Evolutionary conservation across 2,113 vertebrate genomes (phyloP).

Genomic region (Rallus limicola): DNA sequence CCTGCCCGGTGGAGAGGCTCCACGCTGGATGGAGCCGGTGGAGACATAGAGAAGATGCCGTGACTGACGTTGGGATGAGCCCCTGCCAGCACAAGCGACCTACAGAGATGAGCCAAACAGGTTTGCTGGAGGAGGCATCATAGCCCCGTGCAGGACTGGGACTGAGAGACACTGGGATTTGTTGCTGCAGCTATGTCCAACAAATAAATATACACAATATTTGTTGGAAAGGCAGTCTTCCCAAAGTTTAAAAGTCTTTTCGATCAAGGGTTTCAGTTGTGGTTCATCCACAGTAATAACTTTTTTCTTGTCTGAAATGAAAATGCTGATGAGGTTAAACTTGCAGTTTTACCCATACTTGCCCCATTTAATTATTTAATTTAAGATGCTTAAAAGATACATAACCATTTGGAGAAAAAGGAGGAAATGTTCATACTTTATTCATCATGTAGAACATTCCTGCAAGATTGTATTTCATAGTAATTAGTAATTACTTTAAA

Average conservation of each 20-base stretch:
- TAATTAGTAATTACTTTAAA: not conserved
- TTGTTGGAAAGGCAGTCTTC: not conserved
- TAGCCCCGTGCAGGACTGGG: too few species aligned
- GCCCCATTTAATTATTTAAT: not conserved
- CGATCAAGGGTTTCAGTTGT: not conserved
- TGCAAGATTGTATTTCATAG: not conserved
- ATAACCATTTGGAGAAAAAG: not conserved
- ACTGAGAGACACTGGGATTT: too few species aligned
- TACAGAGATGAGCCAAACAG: too few species aligned
- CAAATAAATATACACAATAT: too few species aligned
- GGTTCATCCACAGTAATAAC: not conserved
- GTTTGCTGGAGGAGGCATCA: too few species aligned
- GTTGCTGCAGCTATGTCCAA: too few species aligned
- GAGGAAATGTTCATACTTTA: not conserved
- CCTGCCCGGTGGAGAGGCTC: too few species aligned
- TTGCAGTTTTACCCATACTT: not conserved
- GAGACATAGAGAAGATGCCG: too few species aligned
- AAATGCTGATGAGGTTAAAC: not conserved
- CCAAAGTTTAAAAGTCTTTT: not conserved
- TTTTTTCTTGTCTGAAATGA: not conserved
- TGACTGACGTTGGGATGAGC: too few species aligned
- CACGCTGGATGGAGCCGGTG: too few species aligned
- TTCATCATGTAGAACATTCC: not conserved
- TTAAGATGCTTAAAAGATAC: not conserved
- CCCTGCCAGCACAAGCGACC: too few species aligned